Evolutionary conservation across 2,113 vertebrate species (phyloP).

Genomic region (Scopus umbretta): DNA sequence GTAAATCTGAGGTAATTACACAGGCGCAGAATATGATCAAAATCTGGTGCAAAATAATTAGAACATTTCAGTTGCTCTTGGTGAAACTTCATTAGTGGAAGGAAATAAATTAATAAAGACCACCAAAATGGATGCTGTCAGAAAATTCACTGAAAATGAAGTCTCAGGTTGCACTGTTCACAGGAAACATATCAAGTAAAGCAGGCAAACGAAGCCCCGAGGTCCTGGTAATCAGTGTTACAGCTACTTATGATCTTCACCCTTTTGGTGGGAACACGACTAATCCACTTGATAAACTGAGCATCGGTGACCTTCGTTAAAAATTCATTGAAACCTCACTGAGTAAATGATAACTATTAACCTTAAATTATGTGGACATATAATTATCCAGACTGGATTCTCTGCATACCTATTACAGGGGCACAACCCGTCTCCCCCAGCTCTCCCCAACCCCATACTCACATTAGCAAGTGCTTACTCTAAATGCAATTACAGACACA

Average conservation of each 20-base stretch:
- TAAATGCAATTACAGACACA: not conserved
- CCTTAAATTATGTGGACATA: not conserved
- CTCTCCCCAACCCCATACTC: fast-evolving
- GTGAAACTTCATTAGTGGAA: not conserved
- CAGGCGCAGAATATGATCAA: not conserved
- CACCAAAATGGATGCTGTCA: not conserved
- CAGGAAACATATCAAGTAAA: not conserved
- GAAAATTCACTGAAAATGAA: not conserved
- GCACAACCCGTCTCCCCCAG: not conserved
- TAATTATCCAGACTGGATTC: constrained; percentile 2
- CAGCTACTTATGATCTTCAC: not conserved
- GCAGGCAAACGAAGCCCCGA: not conserved
- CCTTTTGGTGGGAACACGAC: not conserved
- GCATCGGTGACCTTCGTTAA: not conserved
- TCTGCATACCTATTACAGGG: not conserved
- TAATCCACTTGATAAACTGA: constrained; percentile 14
- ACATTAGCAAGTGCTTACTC: not conserved
- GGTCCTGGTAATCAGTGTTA: not conserved
- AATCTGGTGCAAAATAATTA: constrained; percentile 33
- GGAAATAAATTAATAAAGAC: constrained; percentile 14
- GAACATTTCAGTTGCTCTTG: not conserved
- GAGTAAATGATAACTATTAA: not conserved
- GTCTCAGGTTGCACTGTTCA: not conserved
- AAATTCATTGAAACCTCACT: constrained; percentile 12
- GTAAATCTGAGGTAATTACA: constrained; percentile 18